Base-by-base conservation (phyloP, 2,797 vertebrate genomes). In the Leptodactylus fallax region DNA sequence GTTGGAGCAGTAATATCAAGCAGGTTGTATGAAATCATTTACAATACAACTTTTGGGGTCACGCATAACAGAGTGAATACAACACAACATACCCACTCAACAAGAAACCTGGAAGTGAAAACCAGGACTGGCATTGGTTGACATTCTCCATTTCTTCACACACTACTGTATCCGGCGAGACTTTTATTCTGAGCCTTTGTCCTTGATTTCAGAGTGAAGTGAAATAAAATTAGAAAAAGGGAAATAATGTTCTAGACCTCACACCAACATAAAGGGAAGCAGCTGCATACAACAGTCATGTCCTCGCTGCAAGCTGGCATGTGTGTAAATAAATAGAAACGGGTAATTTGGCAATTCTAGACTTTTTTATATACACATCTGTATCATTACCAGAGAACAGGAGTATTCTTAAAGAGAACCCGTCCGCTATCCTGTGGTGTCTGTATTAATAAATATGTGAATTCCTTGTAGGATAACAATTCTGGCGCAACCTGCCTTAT, bases 81-180 rank as follows among this genome's bases (percentile, higher is more conserved):
- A 36, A 36, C 4, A 36, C 36, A 36, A 36, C 36, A 1, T 36
- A 53, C 51, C 77, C 4, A 53, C 77, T 27, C 23, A 27, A 27
- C 49, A 55, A 13, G 49, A 78, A 77, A 78, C 11, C 49, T 77
- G 74, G 45, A 77, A 53, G 74, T 23, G 23, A 77, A 49, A 77
- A 7, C 14, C 76, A 23, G 36, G 45, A 51, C 53, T 12, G 23
- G 51, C n/a, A 25, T 12, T 8, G 36, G 45, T 11, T 19, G 10
- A 47, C 9, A 74, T 17, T 21, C 71, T 19, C 2, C 1, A 49
- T 19, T 19, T 74, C 16, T 47, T 49, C 8, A 16, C 16, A 74
- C 49, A 23, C 23, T 77, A 23, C 1, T 77, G 49, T 51, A 53
- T 3, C 63, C n/a, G 3, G 63, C 12, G 11, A n/a, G 47, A 53